Evolutionary conservation across 2,113 vertebrate genomes (phyloP).

Genomic region (Tursiops truncatus): DNA sequence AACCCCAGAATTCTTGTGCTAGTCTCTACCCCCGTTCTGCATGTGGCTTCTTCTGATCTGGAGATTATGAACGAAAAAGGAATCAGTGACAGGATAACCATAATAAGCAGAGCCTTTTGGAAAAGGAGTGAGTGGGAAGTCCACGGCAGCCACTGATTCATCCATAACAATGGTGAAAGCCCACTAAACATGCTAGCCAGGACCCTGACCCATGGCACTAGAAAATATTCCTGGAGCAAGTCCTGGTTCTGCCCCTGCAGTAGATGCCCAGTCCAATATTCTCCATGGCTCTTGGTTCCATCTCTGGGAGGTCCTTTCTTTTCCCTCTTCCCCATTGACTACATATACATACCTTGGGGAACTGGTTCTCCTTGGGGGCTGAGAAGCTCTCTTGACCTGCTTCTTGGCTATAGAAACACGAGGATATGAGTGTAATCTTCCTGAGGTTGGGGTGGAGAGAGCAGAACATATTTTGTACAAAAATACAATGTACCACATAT

Average conservation of each 20-base stretch:
- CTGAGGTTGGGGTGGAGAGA: neutral
- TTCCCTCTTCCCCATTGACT: neutral
- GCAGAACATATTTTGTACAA: neutral
- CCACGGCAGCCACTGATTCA: no score
- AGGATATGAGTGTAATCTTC: neutral
- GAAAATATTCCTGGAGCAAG: neutral
- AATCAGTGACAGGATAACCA: neutral
- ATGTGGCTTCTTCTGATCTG: neutral
- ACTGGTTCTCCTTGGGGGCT: neutral
- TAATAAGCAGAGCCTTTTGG: neutral
- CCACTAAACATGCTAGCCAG: neutral
- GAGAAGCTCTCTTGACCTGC: neutral
- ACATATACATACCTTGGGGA: neutral
- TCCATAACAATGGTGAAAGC: neutral
- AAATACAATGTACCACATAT: neutral
- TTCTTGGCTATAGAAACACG: neutral
- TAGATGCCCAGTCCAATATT: neutral
- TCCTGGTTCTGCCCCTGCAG: neutral
- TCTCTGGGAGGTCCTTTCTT: neutral
- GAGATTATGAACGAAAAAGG: neutral
- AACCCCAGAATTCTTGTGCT: neutral
- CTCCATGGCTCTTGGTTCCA: neutral
- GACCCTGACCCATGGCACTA: neutral
- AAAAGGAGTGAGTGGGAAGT: no score
- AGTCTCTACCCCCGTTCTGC: neutral